Base-by-base conservation (phyloP, 2,888 invertebrate species). In the Sinopyrophorus schimmeli region DNA sequence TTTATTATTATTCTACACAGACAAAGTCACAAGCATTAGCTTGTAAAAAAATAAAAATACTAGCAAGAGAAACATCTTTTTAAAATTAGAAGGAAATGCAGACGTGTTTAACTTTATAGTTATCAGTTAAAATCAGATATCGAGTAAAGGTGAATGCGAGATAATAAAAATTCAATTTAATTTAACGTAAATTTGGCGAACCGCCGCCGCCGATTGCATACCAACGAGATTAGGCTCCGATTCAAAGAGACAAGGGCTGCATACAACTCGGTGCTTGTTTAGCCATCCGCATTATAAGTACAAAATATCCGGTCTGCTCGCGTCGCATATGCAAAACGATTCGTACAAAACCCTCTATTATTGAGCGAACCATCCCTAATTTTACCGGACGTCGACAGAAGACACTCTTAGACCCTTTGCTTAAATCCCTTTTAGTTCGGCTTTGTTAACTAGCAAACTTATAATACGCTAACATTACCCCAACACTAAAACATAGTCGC, bases 401-500 rank as follows among this genome's bases (percentile, higher is more conserved):
- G 43, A 44, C 43, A 26, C 44, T 43, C 37, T 42, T 21, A 44
- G 34, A 38, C 44, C 44, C 44, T 44, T 37, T 28, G 27, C 24
- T 43, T 44, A 44, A 49, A 49, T 44, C 49, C 49, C 28, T 27
- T 35, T 44, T 44, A 49, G 49, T 32, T 44, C 27, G 44, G 49
- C 38, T 49, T 49, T 49, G 49, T 49, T 44, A 43, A 49, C 49
- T 44, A 44, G 44, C 39, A 23, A 49, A 49, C 43, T 49, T 49
- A 30, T 39, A 44, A 32, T 38, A 39, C 32, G 35, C 38, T 30
- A 44, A 38, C 44, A 44, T 44, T 44, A 43, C 28, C 28, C 27
- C 30, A 26, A 44, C 44, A 38, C 49, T 49, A 49, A 53, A 49
- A 41, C 46, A 50, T 48, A 44, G 54, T 55, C 53, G 50, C 47